These are phyloP conservation scores for Parasteatoda tepidariorum DNA, from an alignment of 1,140 invertebrate species.

Conservation along the genomic window DNA sequence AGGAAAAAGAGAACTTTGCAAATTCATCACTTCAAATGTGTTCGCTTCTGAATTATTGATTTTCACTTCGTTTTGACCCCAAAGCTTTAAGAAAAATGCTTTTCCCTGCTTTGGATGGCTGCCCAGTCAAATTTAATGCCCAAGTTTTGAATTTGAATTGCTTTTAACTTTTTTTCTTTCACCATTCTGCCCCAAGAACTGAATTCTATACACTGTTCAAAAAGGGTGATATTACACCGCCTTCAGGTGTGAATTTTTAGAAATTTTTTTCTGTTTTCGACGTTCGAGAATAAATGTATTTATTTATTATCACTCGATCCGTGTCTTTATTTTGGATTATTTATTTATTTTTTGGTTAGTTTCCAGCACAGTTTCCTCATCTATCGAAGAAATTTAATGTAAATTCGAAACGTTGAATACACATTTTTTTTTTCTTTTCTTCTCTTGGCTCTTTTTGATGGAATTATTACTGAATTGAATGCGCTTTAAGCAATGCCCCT, in stretches of 20 bases:
- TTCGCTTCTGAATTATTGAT: constrained; percentile 43
- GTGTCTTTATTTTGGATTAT: no score
- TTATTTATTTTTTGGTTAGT: no score
- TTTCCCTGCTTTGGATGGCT: constrained; percentile 47
- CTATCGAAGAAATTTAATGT: no score
- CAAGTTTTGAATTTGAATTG: constrained; percentile 20
- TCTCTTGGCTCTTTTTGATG: no score
- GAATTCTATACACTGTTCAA: neutral
- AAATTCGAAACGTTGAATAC: no score
- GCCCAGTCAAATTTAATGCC: constrained; percentile 53
- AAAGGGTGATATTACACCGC: constrained; percentile 3
- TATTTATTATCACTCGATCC: no score
- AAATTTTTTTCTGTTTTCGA: no score
- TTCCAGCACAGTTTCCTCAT: no score
- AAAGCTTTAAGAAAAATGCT: constrained; percentile 35
- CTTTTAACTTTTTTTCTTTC: constrained; percentile 28
- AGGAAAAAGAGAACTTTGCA: constrained; percentile 33
- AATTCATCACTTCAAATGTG: constrained; percentile 40
- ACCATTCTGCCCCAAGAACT: neutral
- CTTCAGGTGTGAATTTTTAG: constrained; percentile 37
- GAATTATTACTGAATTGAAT: no score
- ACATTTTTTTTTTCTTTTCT: no score
- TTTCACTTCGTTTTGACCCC: constrained; percentile 38
- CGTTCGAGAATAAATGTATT: no score
- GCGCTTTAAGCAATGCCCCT: no score